A percentile compares a stretch with the other conserved stretches of the same genome.
phyloP scores from a whole-genome alignment of 2,113 vertebrate genomes.

The Labrus mixtus region DNA sequence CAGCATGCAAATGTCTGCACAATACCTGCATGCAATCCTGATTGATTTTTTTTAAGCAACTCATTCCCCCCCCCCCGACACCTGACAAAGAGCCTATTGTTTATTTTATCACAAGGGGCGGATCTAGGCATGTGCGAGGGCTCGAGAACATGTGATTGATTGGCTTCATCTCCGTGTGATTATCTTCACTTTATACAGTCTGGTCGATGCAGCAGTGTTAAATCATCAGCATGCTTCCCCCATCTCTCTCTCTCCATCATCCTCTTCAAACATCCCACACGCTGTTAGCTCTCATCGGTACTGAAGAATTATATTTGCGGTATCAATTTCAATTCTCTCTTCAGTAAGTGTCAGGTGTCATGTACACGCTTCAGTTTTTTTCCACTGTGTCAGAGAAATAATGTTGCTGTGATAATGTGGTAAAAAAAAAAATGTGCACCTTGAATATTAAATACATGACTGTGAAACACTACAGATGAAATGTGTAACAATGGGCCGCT shows the following conservation, averaged over 20 bases:
- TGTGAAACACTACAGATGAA: slow-evolving; percentile 35
- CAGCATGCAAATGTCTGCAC: slow-evolving; percentile 9
- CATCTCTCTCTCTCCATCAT: slow-evolving; percentile 14
- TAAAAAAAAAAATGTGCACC: neutral
- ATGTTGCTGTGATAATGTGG: slow-evolving; percentile 11
- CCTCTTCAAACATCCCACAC: slow-evolving; percentile 42
- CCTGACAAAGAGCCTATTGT: slow-evolving; percentile 59
- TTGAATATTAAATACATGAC: slow-evolving; percentile 3
- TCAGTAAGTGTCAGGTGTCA: slow-evolving; percentile 24
- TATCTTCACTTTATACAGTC: slow-evolving; percentile 46
- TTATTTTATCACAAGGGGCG: slow-evolving; percentile 53
- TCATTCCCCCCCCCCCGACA: slow-evolving; percentile 29
- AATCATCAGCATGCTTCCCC: slow-evolving; percentile 51
- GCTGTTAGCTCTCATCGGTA: slow-evolving; percentile 15
- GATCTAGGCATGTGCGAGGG: slow-evolving; percentile 19
- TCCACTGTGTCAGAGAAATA: slow-evolving; percentile 5
- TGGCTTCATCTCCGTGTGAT: slow-evolving; percentile 42
- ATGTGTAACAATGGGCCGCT: slow-evolving; percentile 21
- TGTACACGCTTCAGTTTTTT: slow-evolving; percentile 1
- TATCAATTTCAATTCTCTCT: slow-evolving; percentile 24
- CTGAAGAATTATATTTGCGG: slow-evolving; percentile 14
- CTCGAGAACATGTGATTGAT: slow-evolving; percentile 40
- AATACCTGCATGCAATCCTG: slow-evolving; percentile 24
- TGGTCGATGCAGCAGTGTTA: slow-evolving; percentile 35
- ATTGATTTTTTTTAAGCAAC: slow-evolving; percentile 64